phyloP scores from a whole-genome alignment of 2,113 vertebrate species.

The Recurvirostra avosetta region DNA sequence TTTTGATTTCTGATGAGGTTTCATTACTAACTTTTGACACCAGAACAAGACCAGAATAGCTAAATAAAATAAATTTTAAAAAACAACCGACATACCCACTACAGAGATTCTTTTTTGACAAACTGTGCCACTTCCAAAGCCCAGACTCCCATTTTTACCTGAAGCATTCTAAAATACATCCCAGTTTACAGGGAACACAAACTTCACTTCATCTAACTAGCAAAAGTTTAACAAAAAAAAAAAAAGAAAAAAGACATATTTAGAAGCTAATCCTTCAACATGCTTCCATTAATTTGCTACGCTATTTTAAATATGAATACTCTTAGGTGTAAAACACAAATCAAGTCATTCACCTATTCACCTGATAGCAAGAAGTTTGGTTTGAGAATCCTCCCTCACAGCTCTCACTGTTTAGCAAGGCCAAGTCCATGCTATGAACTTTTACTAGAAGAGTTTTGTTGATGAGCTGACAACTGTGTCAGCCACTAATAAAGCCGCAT shows the following conservation, averaged over 20 bases:
- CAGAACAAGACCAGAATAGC: neutral
- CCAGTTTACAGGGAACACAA: neutral
- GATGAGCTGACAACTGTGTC: neutral
- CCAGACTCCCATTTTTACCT: neutral
- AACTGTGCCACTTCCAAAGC: neutral
- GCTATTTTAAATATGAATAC: neutral
- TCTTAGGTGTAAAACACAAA: neutral
- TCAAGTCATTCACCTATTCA: neutral
- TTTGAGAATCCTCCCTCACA: neutral
- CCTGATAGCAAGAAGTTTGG: neutral
- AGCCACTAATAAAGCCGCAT: neutral
- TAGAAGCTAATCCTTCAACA: neutral
- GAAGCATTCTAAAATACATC: neutral
- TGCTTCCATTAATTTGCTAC: neutral
- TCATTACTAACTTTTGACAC: neutral
- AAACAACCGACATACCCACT: neutral
- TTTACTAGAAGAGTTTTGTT: neutral
- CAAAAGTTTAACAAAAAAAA: neutral
- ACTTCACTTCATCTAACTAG: neutral
- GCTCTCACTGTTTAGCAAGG: neutral
- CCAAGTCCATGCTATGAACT: neutral
- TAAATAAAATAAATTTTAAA: neutral
- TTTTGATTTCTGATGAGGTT: constrained; percentile 5
- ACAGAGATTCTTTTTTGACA: neutral
- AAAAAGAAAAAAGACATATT: neutral